These are phyloP conservation scores for Trichogramma pretiosum DNA, from an alignment of 1,140 invertebrate species.

Conservation along the genomic window DNA sequence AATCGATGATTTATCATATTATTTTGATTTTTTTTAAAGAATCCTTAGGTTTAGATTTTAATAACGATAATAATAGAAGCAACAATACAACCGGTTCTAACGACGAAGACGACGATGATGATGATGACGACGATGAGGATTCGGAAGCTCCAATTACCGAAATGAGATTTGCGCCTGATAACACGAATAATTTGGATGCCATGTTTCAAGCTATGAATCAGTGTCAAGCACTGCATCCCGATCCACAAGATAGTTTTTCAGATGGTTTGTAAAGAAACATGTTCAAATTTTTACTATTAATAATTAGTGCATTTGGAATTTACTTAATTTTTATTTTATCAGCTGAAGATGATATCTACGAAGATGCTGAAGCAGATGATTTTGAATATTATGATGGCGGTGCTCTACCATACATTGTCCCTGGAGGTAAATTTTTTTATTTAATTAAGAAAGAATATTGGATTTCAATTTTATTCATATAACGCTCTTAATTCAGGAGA, in stretches of 20 bases:
- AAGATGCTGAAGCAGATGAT: constrained; percentile 45
- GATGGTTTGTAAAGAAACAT: constrained; percentile 37
- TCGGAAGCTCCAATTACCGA: constrained; percentile 49
- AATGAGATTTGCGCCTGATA: constrained; percentile 60
- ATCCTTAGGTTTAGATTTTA: background rate
- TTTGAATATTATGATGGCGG: constrained; percentile 36
- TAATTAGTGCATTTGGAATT: too few relatives aligned
- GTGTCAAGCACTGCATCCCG: constrained; percentile 61
- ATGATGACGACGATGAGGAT: constrained; percentile 45
- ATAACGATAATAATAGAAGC: constrained; percentile 8
- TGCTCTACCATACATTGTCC: constrained; percentile 33
- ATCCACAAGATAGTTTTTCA: constrained; percentile 50
- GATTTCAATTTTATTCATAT: too few relatives aligned
- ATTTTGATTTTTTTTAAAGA: constrained; percentile 6
- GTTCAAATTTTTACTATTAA: background rate
- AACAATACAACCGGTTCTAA: constrained; percentile 7
- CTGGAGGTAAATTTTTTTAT: constrained; percentile 35
- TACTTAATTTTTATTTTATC: too few relatives aligned
- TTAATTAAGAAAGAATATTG: too few relatives aligned
- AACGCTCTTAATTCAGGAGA: too few relatives aligned
- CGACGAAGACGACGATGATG: constrained; percentile 41
- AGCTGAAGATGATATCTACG: constrained; percentile 45
- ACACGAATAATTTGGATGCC: constrained; percentile 49
- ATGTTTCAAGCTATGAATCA: constrained; percentile 63
- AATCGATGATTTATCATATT: too few relatives aligned